Evolutionary conservation across 1,140 invertebrate genomes (phyloP), one percentile per base, ranked within the genome.

Genomic region (Heliconius hewitsoni): DNA sequence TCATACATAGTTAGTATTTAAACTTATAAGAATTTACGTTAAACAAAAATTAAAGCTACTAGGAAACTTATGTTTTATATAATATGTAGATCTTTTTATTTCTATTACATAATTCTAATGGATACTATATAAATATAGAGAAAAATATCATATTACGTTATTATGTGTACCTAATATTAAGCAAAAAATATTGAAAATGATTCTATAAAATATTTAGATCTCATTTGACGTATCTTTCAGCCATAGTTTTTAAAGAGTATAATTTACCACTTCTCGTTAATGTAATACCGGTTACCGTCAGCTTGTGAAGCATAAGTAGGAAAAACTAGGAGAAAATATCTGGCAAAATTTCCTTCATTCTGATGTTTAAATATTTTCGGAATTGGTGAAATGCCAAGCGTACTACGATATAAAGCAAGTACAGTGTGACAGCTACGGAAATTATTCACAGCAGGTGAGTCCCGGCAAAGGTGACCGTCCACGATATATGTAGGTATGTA

Each of bases 321-420:
- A 60, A 27, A 60, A 60, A 60, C 3, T 60, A 23, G 9, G 23
- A 23, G 55, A 60, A 60, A 60, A 23, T 57, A n/a, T 8, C n/a
- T 57, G 9, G 1, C n/a, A 57, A 57, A n/a, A 11, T 60, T 60
- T 23, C 55, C n/a, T 60, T 60, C n/a, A 60, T 60, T 60, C 27
- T 23, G 55, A 60, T 23, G 55, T 60, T 23, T 8, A 60, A 60
- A 2, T 8, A 60, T 60, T 60, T 60, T 60, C 55, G n/a, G 55
- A 60, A 60, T 60, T 60, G 55, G 55, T 60, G 55, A 60, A 60
- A 60, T 60, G 55, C 55, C 55, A 60, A 60, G 55, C 55, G 55
- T 23, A 60, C 55, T 60, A 60, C 55, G n/a, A 19, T 60, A 60
- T 60, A 60, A 60, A 60, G 55, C 55, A 60, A 60, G n/a, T 60